Base-by-base conservation (phyloP, 2,113 vertebrate genomes). In the Pelodiscus sinensis region DNA sequence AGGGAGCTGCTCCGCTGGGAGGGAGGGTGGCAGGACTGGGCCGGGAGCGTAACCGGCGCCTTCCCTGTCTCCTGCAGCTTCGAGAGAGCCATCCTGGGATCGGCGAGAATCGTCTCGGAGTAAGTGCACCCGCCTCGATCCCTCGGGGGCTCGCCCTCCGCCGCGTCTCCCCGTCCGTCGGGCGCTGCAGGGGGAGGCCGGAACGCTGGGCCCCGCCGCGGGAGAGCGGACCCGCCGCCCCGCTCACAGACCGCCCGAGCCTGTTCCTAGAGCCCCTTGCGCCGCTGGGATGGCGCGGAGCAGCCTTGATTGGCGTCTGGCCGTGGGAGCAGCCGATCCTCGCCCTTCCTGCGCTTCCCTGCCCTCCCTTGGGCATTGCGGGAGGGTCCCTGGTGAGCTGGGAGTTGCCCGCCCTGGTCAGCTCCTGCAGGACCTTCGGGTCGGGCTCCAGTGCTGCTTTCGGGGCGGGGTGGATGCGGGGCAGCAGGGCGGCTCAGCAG, bases 1-100 rank as follows among this genome's bases (percentile, higher is more conserved):
- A 35, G 58, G 14, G 24, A 56, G 44, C 52, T 4, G 18, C 62
- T 51, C 68, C 44, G 9, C 13, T 27, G 81, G 85, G 57, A 31
- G 44, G 52, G 31, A 51, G 11, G 44, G 9, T 5, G 29, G 6
- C 55, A 58, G 68, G 22, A 55, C 35, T 6, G n/a, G 15, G 65
- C 2, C 54, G 9, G 82, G 25, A 55, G 22, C 27, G 7, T 71
- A 71, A 71, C 65, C n/a, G 12, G 4, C 5, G 12, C 15, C 27
- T 18, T 82, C 18, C 31, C 68, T 73, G 52, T 71, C 92, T 88
- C 62, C 93, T 31, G 14, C 96, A 99, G 99, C 78, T 99, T 99
- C 91, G 98, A 99, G 92, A 98, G 95, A 56, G 96, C 97, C 31
- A 97, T 98, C 55, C 94, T 97, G 31, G 96, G 98, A 57, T 95